phyloP scores from a whole-genome alignment of 2,888 invertebrate genomes.

The Dendrolimus pini region DNA sequence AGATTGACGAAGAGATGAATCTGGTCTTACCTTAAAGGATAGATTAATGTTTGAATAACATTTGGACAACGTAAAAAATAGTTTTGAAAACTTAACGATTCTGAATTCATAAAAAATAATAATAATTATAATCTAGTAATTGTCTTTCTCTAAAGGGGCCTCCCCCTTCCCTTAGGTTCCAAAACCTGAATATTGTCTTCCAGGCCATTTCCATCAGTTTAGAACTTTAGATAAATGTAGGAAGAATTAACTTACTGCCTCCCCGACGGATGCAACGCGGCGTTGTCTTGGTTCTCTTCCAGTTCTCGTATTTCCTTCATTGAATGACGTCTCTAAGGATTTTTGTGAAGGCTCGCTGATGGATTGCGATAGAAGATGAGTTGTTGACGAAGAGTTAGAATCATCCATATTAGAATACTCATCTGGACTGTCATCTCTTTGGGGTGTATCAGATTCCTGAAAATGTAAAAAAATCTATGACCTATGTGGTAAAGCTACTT shows the following conservation, averaged over 20 bases:
- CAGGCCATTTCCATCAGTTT: no score
- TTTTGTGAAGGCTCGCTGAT: conserved; percentile 48
- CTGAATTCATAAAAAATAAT: no score
- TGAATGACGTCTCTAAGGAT: conserved; percentile 58
- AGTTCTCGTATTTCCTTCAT: conserved; percentile 31
- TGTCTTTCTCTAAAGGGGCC: no score
- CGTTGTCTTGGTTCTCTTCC: conserved; percentile 32
- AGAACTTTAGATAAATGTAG: no score
- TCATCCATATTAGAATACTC: conserved; percentile 61
- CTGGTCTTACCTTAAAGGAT: conserved; percentile 35
- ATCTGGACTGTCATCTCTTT: conserved; percentile 62
- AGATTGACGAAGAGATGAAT: conserved; percentile 44
- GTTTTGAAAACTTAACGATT: background rate
- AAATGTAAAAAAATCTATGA: background rate
- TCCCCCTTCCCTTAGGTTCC: no score
- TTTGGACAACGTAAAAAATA: background rate
- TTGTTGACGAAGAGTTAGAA: conserved; percentile 59
- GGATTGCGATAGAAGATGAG: conserved; percentile 59
- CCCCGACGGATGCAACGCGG: conserved; percentile 49
- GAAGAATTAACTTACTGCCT: conserved; percentile 32
- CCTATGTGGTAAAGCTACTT: background rate
- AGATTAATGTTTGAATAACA: conserved; percentile 1
- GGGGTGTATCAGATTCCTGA: conserved; percentile 62
- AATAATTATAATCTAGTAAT: no score
- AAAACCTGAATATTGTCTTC: no score